Evolutionary conservation across 2,797 vertebrate species (phyloP), one percentile per base, ranked within the genome.

Genomic region (Synanceia verrucosa): DNA sequence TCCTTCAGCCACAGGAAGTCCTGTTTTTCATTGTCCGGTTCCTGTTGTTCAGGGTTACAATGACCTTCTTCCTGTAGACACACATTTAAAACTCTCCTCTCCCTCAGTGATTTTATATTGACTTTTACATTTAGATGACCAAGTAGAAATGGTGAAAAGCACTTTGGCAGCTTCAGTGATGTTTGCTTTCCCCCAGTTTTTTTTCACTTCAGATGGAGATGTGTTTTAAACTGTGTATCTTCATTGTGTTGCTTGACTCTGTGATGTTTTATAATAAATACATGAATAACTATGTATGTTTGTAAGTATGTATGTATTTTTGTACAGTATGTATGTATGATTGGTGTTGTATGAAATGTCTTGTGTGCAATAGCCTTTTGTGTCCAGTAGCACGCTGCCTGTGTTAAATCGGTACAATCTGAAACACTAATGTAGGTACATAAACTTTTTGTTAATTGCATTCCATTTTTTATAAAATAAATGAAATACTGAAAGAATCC

Each of bases 351-450:
- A 87, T 92, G 88, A 88, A 90, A 89, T 92, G 93, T 94, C 88
- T 90, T 41, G 92, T 94, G 94, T 95, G 94, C 94, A 95, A 95
- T 95, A 94, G 93, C 91, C 83, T 93, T 93, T 80, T 93, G 88
- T 94, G 91, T 94, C 84, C 80, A 90, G 89, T 94, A 94, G 93
- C 92, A 93, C 90, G 92, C 93, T 94, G 90, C 92, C 92, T 94
- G 86, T 94, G 90, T 93, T 90, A 86, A 91, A 89, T 85, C 81
- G 94, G 93, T 95, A 95, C 94, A 93, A 92, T 92, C 82, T 88
- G 88, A 93, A 95, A 94, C 94, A 95, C 94, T 95, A 95, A 93
- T 93, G 90, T 91, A 92, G 93, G 94, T 95, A 95, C 94, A 93
- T 92, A 86, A 90, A 90, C 76, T 6, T 91, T 92, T 91, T 94